These are phyloP conservation scores for Lemur catta DNA, from an alignment of 2,797 vertebrate species.

Conservation along the genomic window DNA sequence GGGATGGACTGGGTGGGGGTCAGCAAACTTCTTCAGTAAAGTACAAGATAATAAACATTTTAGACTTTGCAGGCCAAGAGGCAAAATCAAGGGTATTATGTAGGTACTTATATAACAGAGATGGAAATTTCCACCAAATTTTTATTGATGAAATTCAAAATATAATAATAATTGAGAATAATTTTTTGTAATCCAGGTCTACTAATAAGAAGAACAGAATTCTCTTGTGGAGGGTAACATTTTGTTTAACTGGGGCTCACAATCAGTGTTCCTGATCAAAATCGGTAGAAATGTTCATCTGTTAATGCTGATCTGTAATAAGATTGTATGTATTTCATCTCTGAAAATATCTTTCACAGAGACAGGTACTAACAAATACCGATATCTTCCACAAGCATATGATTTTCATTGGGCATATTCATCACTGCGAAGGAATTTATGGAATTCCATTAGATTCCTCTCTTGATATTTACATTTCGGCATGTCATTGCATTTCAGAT, in stretches of 20 bases:
- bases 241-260: neutral
- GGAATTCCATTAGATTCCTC: neutral
- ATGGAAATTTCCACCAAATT: neutral
- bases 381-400: neutral
- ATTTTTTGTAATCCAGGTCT: neutral
- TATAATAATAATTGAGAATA: neutral
- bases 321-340: neutral
- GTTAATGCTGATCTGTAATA: neutral
- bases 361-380: neutral
- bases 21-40: neutral
- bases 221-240: neutral
- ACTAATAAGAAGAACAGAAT: neutral
- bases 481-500: neutral
- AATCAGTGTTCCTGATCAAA: constrained; percentile 1
- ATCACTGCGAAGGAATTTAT: neutral
- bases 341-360: constrained; percentile 22
- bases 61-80: neutral
- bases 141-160: neutral
- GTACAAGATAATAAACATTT: neutral
- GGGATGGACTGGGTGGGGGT: neutral
- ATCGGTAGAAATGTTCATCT: neutral
- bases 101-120: neutral
- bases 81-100: neutral
- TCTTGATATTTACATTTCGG: neutral
- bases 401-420: neutral